Evolutionary conservation across 2,113 vertebrate species (phyloP), one percentile per base, ranked within the genome.

Genomic region (Excalfactoria chinensis): DNA sequence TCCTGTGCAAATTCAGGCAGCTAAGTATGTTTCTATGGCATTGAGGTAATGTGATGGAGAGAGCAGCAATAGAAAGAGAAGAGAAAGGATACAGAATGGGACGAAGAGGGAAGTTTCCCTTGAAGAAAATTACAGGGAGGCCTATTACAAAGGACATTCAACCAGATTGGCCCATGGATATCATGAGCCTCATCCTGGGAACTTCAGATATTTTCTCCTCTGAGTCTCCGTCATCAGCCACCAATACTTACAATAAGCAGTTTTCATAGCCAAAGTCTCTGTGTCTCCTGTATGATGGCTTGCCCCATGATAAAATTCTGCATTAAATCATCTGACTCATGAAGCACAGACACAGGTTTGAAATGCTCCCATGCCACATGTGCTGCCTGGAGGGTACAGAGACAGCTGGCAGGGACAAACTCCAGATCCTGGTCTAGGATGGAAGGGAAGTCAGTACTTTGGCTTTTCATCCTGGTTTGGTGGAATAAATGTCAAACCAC

Each of bases 291-390:
- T 25, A n/a, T 28, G 34, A 15, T 21, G 35, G 18, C 40, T 41
- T 41, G 40, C 25, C 9, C 34, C 7, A 26, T 5, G 18, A 51
- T 30, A 37, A 19, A 20, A 49, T 51, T 70, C 48, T 70, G 48
- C 48, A 51, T 34, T 35, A 34, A 51, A 70, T 26, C 23, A 43
- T 5, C 21, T 0, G 4, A 30, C 32, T 14, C 43, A 7, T 0
- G 2, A 76, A n/a, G 10, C 7, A 32, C 22, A 55, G 35, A 23
- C 26, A 23, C 15, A 40, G 59, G 13, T 16, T 87, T 58, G 56
- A 44, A 71, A 64, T 13, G 4, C n/a, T 84, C 5, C 46, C 37
- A 16, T 1, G 1, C 13, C 41, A 3, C 25, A 21, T 56, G 28
- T 13, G 3, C 5, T 69, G 26, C 80, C 26, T 7, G 1, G 4